These are phyloP conservation scores for Stenurella melanura DNA, from an alignment of 2,888 invertebrate species.

Conservation along the genomic window DNA sequence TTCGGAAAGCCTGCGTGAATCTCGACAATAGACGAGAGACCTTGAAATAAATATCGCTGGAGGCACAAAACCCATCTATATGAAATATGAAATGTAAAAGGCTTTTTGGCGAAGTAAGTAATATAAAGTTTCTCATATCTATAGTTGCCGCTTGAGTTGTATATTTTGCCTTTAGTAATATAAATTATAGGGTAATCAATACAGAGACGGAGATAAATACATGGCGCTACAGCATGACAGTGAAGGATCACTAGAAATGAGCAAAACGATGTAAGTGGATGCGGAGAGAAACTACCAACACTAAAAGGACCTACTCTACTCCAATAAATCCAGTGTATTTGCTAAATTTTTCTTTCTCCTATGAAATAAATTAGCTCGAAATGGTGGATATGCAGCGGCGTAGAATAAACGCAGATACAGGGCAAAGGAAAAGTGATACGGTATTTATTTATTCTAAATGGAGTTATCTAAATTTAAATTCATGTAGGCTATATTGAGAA, in stretches of 20 bases:
- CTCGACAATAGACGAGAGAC: slow-evolving; percentile 2
- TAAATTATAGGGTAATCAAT: slow-evolving; percentile 68
- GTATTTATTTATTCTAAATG: too few relatives aligned
- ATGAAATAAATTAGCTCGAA: slow-evolving; percentile 50
- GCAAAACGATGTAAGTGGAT: slow-evolving; percentile 66
- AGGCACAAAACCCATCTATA: slow-evolving; percentile 5
- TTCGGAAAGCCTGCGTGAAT: not conserved
- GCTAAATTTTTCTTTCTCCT: slow-evolving; percentile 57
- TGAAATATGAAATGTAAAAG: slow-evolving; percentile 26
- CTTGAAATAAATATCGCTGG: not conserved
- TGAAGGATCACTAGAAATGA: slow-evolving; percentile 66
- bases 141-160: slow-evolving; percentile 40
- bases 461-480: too few relatives aligned
- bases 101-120: slow-evolving; percentile 24
- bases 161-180: slow-evolving; percentile 51
- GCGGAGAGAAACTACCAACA: slow-evolving; percentile 61
- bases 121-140: slow-evolving; percentile 30
- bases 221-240: slow-evolving; percentile 62
- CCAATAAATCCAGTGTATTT: slow-evolving; percentile 59
- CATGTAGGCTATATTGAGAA: too few relatives aligned
- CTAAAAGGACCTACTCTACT: slow-evolving; percentile 54
- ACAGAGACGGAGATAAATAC: slow-evolving; percentile 65
- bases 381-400: slow-evolving; percentile 28
- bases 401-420: not conserved
- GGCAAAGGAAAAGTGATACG: too few relatives aligned